These are phyloP conservation scores for Julus scanicus DNA, from an alignment of 2,888 invertebrate genomes.

Conservation along the genomic window DNA sequence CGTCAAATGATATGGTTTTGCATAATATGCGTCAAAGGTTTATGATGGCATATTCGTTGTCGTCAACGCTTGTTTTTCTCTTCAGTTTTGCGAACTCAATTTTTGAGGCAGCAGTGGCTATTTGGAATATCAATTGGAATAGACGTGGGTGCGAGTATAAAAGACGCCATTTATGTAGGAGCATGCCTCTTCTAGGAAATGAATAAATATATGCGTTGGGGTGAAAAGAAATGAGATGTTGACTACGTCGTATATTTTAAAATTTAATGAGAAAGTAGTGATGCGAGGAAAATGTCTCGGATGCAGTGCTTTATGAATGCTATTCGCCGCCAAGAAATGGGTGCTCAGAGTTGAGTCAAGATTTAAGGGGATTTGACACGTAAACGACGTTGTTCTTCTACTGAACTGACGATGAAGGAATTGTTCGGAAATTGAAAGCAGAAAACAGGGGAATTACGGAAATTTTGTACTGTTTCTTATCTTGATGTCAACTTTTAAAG, in stretches of 20 bases:
- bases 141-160: conserved; percentile 22
- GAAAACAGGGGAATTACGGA: neutral
- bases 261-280: conserved; percentile 43
- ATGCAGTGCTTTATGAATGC: neutral
- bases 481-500: neutral
- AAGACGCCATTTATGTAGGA: neutral
- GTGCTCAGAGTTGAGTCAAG: conserved; percentile 12
- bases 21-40: neutral
- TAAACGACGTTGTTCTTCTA: conserved; percentile 18
- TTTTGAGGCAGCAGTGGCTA: neutral
- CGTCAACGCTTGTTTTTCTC: neutral
- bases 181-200: neutral
- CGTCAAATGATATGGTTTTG: too few relatives aligned
- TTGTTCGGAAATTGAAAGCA: conserved; percentile 22
- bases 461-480: neutral
- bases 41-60: neutral
- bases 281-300: conserved; percentile 29
- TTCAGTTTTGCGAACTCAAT: neutral
- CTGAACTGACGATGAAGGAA: neutral
- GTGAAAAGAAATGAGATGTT: conserved; percentile 24
- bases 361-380: neutral
- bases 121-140: conserved; percentile 21
- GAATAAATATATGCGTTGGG: conserved; percentile 29
- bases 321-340: neutral
- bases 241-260: conserved; percentile 43